Evolutionary conservation across 2,113 vertebrate genomes (phyloP), one percentile per base, ranked within the genome.

Genomic region (Tichodroma muraria): DNA sequence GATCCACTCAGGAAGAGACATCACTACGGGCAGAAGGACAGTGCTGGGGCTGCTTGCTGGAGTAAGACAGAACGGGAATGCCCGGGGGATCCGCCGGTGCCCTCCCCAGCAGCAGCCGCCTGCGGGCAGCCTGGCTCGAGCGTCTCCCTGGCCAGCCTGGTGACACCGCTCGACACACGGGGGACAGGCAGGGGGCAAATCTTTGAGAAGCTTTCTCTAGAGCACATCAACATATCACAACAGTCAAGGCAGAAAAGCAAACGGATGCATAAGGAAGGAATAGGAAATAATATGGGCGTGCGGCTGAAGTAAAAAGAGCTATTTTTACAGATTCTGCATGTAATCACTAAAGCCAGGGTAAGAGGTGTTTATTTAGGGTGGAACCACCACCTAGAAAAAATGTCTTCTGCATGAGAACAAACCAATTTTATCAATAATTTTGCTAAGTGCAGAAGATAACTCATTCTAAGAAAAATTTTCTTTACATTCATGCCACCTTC

Each of bases 81-180:
- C 20, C n/a, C 75, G 21, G 20, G 47, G 25, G 24, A 23, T 25
- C 16, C 19, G 2, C 2, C 7, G 3, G 14, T 72, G 64, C 50
- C 53, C 35, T 54, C 49, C 49, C 68, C 10, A 71, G 38, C 24
- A 66, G 59, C 25, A 40, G 40, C 40, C 40, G 40, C 25, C 35
- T 11, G 6, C 5, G 50, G 14, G 27, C 38, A 80, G 24, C 44
- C 68, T 30, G 42, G 44, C 28, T 38, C 68, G 24, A 57, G 50
- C 2, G 4, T 17, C 57, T 47, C 6, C 73, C 64, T 31, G 31
- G 22, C 15, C 68, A 86, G 28, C 24, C 42, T 2, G 0, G n/a
- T 13, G 30, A 37, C 5, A 20, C 8, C 65, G 44, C 73, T 52
- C 8, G 0, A 44, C 11, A 61, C 0, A 0, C 21, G 8, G 38